These are phyloP conservation scores for Luffia ferchaultella DNA, from an alignment of 2,888 invertebrate species.

Conservation along the genomic window DNA sequence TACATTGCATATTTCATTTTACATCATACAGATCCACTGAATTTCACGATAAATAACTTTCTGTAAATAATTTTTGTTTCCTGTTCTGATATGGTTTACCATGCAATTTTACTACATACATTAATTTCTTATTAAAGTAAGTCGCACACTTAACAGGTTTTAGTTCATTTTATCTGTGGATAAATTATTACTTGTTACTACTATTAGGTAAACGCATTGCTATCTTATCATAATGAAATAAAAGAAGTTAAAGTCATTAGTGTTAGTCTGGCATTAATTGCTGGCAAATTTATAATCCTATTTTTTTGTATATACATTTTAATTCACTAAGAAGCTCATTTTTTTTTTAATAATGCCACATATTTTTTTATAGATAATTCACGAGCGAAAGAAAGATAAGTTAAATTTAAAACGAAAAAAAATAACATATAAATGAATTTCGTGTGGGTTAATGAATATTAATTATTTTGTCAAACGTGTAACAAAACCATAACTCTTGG, in stretches of 20 bases:
- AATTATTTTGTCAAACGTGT: not conserved
- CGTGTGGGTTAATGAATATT: not conserved
- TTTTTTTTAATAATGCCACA: too few species aligned
- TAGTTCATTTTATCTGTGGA: too few species aligned
- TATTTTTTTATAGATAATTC: too few species aligned
- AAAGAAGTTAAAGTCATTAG: not conserved
- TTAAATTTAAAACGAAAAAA: not conserved
- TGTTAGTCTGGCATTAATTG: not conserved
- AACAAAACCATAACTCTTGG: not conserved
- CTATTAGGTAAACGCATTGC: not conserved
- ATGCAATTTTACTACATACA: too few species aligned
- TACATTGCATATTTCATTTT: not conserved
- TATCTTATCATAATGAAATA: not conserved
- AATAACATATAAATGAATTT: not conserved
- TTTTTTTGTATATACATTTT: not conserved
- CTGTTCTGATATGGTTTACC: too few species aligned
- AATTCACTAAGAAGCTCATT: not conserved
- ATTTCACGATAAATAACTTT: too few species aligned
- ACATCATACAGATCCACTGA: too few species aligned
- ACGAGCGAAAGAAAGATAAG: too few species aligned
- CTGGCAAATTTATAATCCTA: not conserved
- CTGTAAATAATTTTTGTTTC: too few species aligned
- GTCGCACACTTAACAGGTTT: too few species aligned
- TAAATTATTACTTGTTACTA: too few species aligned
- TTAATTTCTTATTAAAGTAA: too few species aligned